A percentile compares a stretch with the other conserved stretches of the same genome.
phyloP scores from a whole-genome alignment of 23 tunicate genomes.

The Styela clava region DNA sequence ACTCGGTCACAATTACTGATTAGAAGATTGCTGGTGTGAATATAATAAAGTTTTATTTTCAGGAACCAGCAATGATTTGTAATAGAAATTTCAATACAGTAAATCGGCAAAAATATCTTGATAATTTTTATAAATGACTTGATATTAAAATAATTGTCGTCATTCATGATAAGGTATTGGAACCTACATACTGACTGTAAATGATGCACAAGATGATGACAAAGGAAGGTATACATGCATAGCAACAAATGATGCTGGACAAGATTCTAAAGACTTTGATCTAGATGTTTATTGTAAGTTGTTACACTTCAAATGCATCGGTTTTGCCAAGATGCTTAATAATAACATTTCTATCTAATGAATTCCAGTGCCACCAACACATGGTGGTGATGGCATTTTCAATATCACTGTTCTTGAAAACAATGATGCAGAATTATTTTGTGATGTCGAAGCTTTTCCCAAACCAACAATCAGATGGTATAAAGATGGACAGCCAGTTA shows the following conservation, averaged over 20 bases:
- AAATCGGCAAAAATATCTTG: no score
- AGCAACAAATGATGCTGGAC: constrained; percentile 89
- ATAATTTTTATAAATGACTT: no score
- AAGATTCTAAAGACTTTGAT: constrained; percentile 58
- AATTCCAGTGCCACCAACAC: constrained; percentile 86
- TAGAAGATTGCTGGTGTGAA: no score
- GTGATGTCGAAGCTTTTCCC: constrained; percentile 96
- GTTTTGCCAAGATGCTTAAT: neutral
- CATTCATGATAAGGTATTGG: neutral
- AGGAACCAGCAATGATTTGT: no score
- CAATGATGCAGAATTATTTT: constrained; percentile 53
- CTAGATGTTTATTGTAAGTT: constrained; percentile 84
- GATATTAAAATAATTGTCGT: no score
- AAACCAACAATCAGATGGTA: constrained; percentile 89
- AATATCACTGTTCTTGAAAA: constrained; percentile 73
- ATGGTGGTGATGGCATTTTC: constrained; percentile 44
- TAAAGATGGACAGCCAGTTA: constrained; percentile 69
- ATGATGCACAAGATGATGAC: constrained; percentile 46
- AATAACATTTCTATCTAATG: constrained; percentile 1
- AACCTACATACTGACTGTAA: constrained; percentile 35
- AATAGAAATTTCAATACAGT: no score
- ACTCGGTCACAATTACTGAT: no score
- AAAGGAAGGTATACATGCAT: constrained; percentile 78
- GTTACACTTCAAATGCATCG: neutral
- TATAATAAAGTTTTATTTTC: no score